Conservation (phyloP, 2,113 vertebrate species). For the Struthio camelus region DNA sequence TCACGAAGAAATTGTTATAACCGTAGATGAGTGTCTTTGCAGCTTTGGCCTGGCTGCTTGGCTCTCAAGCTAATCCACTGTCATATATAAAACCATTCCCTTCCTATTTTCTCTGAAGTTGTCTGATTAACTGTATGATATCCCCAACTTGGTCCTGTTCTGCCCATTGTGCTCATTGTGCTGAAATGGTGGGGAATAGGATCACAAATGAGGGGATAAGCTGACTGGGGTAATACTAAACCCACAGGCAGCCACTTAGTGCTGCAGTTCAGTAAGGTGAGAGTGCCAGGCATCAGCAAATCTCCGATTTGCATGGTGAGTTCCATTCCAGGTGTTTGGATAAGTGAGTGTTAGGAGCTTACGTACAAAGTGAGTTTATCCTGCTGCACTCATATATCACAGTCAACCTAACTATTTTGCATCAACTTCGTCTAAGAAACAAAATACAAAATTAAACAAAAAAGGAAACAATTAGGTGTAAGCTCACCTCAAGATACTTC, state of each 20-base stretch:
- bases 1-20: not conserved
- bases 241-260: rapidly evolving
- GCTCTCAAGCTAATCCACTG: not conserved
- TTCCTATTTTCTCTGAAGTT: rapidly evolving
- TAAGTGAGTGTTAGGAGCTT: rapidly evolving
- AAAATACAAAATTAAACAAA: not conserved
- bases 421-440: not conserved
- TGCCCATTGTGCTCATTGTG: not conserved
- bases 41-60: rapidly evolving
- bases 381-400: rapidly evolving
- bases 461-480: not conserved
- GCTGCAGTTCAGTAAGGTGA: not conserved
- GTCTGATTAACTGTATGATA: not conserved
- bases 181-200: too few relatives aligned
- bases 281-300: not conserved
- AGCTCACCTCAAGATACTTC: not conserved
- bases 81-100: rapidly evolving
- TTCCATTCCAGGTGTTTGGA: too few relatives aligned
- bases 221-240: not conserved
- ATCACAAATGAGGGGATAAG: rapidly evolving
- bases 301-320: not conserved
- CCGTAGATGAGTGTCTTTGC: rapidly evolving
- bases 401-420: not conserved
- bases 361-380: not conserved
- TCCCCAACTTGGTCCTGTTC: not conserved